These are phyloP conservation scores for Propithecus deckenii DNA, from an alignment of 2,797 vertebrate genomes.

Conservation along the genomic window DNA sequence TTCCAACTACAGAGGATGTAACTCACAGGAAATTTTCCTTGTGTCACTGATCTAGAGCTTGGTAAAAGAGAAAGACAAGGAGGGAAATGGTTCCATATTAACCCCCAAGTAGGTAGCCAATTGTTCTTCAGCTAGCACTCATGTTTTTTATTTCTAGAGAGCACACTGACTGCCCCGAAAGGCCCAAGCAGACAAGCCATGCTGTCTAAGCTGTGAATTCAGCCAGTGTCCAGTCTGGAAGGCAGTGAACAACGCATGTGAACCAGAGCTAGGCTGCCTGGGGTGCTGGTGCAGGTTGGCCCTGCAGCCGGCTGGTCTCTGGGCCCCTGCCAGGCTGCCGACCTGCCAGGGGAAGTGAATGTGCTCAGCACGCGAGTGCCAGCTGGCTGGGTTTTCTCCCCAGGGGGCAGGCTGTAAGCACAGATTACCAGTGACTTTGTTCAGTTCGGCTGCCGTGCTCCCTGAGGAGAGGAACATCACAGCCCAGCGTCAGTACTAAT, in stretches of 20 bases:
- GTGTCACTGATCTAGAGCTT: not conserved
- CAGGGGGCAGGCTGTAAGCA: conserved; percentile 54
- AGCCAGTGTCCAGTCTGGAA: conserved; percentile 5
- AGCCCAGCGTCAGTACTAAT: conserved; percentile 46
- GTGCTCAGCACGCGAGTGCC: conserved; percentile 14
- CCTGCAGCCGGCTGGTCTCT: conserved; percentile 37
- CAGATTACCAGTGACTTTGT: conserved; percentile 71
- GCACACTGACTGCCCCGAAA: not conserved
- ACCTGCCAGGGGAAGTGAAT: conserved; percentile 47
- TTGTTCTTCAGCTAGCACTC: not conserved
- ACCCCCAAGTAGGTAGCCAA: too few relatives aligned
- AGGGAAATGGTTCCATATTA: not conserved
- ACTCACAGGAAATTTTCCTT: not conserved
- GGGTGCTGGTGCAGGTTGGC: not conserved
- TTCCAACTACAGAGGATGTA: not conserved
- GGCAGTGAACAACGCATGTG: not conserved
- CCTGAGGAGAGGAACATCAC: conserved; percentile 48
- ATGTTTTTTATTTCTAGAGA: not conserved
- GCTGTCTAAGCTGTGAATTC: not conserved
- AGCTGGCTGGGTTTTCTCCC: conserved; percentile 16
- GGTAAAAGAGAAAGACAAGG: not conserved
- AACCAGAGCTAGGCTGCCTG: not conserved
- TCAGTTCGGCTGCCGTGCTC: conserved; percentile 37
- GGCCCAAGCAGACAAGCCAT: not conserved
- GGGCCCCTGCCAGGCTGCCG: conserved; percentile 47